Evolutionary conservation across 2,797 vertebrate genomes (phyloP), one percentile per base, ranked within the genome.

Genomic region (Eulemur rubriventer): DNA sequence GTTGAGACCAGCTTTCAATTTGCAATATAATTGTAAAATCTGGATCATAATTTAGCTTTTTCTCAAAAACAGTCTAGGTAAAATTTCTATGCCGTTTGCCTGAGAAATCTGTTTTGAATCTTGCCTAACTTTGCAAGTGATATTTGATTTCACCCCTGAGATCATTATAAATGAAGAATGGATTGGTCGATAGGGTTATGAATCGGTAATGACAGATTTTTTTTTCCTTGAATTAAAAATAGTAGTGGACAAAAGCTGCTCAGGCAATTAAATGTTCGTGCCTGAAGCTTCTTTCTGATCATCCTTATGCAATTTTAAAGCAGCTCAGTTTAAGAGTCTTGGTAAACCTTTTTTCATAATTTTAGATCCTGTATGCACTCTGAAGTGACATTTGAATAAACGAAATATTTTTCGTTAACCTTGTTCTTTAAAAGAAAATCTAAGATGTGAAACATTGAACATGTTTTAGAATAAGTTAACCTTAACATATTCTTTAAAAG

Each of bases 231-330:
- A 97, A 97, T 63, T 94, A 67, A 97, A 98, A 98, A 97, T 97
- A 97, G 97, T 61, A 63, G 85, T 96, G 55, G 89, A 80, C 65
- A 95, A 95, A 97, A 79, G 20, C 86, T 93, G n/a, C 46, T 93
- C 81, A 97, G 70, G 92, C 96, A 97, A 98, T 97, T 96, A 96
- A 97, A 81, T 94, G 91, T 97, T 98, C 98, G 86, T 94, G 89
- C 95, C 92, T 91, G 57, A 81, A 97, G 90, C 90, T 94, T 76
- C 78, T 76, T 88, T 90, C 83, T 94, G 76, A 87, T 95, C 80
- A 96, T 55, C 35, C 41, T 96, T 97, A 87, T 96, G 98, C 96
- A 95, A 76, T 85, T 93, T 93, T 81, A 97, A 89, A 81, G n/a
- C 5, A 93, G 97, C 12, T 96, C 10, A 75, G 69, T 75, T 97